Evolutionary conservation across 2,888 invertebrate genomes (phyloP), one percentile per base, ranked within the genome.

Genomic region (Cerceris rybyensis): DNA sequence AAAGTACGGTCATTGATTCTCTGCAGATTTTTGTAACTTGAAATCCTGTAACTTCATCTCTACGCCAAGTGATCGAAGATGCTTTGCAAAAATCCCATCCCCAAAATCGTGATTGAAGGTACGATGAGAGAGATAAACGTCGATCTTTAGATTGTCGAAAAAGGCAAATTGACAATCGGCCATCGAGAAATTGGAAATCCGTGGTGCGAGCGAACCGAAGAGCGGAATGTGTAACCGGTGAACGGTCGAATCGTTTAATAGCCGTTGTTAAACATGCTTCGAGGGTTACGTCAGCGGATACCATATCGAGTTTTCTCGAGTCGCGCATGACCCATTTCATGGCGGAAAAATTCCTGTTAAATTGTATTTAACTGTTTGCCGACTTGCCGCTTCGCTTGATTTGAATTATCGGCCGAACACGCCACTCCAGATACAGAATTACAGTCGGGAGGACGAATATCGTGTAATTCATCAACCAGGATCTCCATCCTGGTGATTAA

Each of bases 271-370:
- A 74, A 74, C 82, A 69, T 74, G 73, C 79, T 59, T 72, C 70
- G 66, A 7, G 50, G 66, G 55, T 78, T 76, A 73, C 82, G 78
- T 82, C 82, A 82, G 70, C 71, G 68, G 50, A 55, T 42, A 61
- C 52, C 67, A 57, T 54, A 72, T 66, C 75, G 68, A 66, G 75
- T 74, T 79, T 74, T 70, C 76, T 63, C 76, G 70, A 49, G 78
- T 72, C 74, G 42, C 65, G 54, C 66, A 46, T 74, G 76, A 72
- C 76, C 72, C 65, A 72, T 79, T 78, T 67, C 71, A 41, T 58
- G n/a, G 69, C 41, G 68, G 69, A 70, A 74, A 70, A 49, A 49
- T 75, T 65, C 52, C 60, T 67, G 70, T 70, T 61, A 46, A 82
- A 42, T 65, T 55, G 39, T 61, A 52, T 43, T 72, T 9, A 60